Base-by-base conservation (phyloP, 2,113 vertebrate species). In the Scortum barcoo region DNA sequence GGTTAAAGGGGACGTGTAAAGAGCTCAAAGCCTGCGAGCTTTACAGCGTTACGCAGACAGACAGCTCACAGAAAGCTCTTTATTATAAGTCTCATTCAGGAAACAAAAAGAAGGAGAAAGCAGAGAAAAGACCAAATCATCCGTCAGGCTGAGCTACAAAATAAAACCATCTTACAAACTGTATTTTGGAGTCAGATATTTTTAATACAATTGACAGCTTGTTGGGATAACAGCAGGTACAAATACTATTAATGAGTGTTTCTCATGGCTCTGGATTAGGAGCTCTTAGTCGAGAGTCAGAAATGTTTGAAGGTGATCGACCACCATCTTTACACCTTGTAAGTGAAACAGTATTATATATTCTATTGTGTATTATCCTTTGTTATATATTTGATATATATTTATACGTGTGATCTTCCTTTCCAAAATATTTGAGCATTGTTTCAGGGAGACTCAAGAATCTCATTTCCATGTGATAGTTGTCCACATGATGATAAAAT, bases 1-100 rank as follows among this genome's bases (percentile, higher is more conserved):
- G 80, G 75, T 82, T 50, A 72, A 28, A 20, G 36, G 65, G 19
- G 54, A 44, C 16, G n/a, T 46, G 63, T 38, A 5, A n/a, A 78
- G 36, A 48, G 61, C 68, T 73, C 50, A 17, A 26, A 24, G 62
- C 19, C 62, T 7, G 53, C 12, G 48, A 63, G 46, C 56, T 54
- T 84, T 61, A 54, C 72, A 36, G 20, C 11, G 2, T 44, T 3
- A 68, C 42, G 76, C 44, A 30, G 7, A 17, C 62, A 9, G 26
- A n/a, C 66, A 17, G 26, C 11, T 13, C 7, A 30, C 3, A 30
- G 19, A 7, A 66, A 17, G 40, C 40, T 56, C 51, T 24, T 62
- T 22, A 62, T 24, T 38, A 30, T 24, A 13, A 24, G 22, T 17
- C 28, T 36, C 42, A 28, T 61, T 61, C 19, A 74, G 6, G 50